Evolutionary conservation across 2,113 vertebrate genomes (phyloP), one percentile per base, ranked within the genome.

Genomic region (Phoxinus phoxinus): DNA sequence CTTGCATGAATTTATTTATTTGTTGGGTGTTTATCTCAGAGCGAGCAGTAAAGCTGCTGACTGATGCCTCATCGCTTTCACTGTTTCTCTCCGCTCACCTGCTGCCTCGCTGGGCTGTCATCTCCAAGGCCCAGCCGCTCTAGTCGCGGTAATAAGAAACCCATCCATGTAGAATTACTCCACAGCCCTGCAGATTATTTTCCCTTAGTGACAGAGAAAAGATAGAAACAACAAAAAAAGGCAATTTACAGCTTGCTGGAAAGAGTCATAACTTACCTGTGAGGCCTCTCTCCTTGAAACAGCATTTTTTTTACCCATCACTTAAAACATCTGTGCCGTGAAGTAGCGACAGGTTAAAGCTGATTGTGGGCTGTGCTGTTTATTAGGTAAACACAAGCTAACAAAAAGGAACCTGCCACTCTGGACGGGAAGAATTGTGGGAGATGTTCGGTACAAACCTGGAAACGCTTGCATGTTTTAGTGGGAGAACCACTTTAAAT

Each of bases 151-250:
- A 90, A 90, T 89, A 88, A 89, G 86, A 86, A 88, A 76, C 61
- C 84, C 87, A 87, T 87, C 87, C 78, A 86, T 86, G 71, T 87
- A 81, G 88, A 89, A 88, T 90, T 87, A 84, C 76, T 89, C 84
- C 58, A 77, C 79, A 86, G 84, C 63, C 81, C 67, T 85, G 88
- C 83, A 88, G 85, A 89, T 89, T 89, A 87, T 85, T 84, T 84
- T 85, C 85, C 37, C 53, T 84, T 88, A 86, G 77, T 84, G 87
- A 75, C 59, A 46, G 71, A 46, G 63, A 77, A 80, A 77, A 61
- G 83, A 87, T 86, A 72, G 82, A 19, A n/a, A 59, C 82, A 86
- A 77, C 82, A 81, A 72, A 87, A 41, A 86, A 76, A 85, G 78
- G 81, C 79, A 88, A 89, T 89, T 89, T 90, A 85, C 85, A 41